Conservation (phyloP, 2,797 vertebrate genomes). For the Squalus acanthias region DNA sequence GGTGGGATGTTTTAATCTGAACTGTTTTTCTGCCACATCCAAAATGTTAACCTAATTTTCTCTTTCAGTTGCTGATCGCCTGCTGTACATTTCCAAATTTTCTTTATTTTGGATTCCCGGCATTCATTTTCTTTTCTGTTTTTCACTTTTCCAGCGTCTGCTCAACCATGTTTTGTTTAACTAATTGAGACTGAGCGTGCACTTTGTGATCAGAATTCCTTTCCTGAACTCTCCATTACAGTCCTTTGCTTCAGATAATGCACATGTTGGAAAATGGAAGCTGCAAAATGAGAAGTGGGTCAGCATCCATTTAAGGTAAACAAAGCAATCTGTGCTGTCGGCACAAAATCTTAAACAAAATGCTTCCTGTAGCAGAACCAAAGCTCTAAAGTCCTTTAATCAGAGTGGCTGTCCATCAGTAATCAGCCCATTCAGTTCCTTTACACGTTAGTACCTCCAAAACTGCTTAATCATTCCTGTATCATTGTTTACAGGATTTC, state of each 20-base stretch:
- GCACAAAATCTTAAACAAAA: slow-evolving; percentile 24
- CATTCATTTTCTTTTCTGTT: not conserved
- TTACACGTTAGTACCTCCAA: slow-evolving; percentile 9
- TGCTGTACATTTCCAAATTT: not conserved
- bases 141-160: not conserved
- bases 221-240: not conserved
- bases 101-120: not conserved
- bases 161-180: not conserved
- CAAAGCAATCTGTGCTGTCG: slow-evolving; percentile 19
- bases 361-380: not conserved
- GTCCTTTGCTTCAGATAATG: not conserved
- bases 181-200: not conserved
- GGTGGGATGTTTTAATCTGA: not conserved
- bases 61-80: not conserved
- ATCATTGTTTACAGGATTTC: slow-evolving; percentile 44
- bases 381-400: slow-evolving; percentile 32
- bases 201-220: not conserved
- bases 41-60: not conserved
- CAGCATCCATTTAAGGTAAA: slow-evolving; percentile 14
- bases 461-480: slow-evolving; percentile 51
- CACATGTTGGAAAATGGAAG: not conserved
- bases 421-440: slow-evolving; percentile 8
- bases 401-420: not conserved
- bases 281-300: not conserved
- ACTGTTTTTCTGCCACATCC: not conserved